Conservation (phyloP, 64 coral and sea anemone species). For the Stichodactyla mertensii region DNA sequence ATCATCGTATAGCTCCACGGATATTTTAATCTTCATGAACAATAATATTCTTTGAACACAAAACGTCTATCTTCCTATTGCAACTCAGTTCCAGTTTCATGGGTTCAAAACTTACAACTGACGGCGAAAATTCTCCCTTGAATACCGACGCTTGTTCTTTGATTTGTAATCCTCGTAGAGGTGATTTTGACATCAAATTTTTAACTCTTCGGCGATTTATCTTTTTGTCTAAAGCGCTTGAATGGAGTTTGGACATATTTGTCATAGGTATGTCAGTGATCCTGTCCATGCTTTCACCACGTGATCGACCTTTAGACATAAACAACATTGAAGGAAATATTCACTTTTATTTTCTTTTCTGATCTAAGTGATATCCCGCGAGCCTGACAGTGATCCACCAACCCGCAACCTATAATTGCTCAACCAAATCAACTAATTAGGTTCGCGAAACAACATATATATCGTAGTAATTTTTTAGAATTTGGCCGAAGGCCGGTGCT, state of each 20-base stretch:
- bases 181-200: not conserved
- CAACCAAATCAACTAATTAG: no score
- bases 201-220: not conserved
- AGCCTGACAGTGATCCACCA: no score
- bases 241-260: not conserved
- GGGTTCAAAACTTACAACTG: not conserved
- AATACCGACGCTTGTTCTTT: not conserved
- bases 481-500: no score
- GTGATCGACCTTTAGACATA: not conserved
- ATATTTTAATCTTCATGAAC: no score
- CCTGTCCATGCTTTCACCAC: not conserved
- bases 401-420: no score
- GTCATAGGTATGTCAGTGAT: not conserved
- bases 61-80: no score
- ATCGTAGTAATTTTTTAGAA: no score
- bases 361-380: no score
- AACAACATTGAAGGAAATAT: not conserved
- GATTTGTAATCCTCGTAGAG: not conserved
- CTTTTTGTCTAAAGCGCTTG: not conserved
- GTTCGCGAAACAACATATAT: no score
- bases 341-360: no score
- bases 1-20: no score
- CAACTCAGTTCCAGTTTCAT: not conserved
- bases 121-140: conserved; percentile 5
- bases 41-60: no score